These are phyloP conservation scores for Eulimnadia texana DNA, from an alignment of 1,140 invertebrate species.

Conservation along the genomic window DNA sequence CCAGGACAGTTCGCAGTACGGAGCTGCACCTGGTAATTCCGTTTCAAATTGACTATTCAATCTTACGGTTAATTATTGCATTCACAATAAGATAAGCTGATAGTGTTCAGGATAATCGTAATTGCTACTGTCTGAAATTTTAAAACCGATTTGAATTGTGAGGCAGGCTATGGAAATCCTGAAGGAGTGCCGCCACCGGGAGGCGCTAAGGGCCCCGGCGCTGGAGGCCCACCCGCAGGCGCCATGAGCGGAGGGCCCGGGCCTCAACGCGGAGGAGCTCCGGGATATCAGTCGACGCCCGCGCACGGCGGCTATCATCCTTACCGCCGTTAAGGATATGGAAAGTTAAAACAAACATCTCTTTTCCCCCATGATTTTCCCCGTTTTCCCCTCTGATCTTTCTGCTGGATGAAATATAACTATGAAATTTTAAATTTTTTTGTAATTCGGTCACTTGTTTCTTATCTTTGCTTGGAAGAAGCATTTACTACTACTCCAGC, in stretches of 20 bases:
- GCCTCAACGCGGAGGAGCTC: background rate
- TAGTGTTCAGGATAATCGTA: background rate
- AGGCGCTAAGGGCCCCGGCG: background rate
- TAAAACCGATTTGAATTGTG: background rate
- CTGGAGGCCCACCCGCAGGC: background rate
- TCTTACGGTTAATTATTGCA: background rate
- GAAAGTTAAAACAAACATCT: too few species aligned
- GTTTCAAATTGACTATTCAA: background rate
- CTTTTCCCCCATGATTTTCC: too few species aligned
- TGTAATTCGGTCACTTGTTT: too few species aligned
- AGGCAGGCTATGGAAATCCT: background rate
- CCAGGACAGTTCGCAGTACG: background rate
- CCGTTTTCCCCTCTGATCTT: too few species aligned
- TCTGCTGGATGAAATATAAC: too few species aligned
- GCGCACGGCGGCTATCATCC: background rate
- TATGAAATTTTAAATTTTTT: too few species aligned
- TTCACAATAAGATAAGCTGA: background rate
- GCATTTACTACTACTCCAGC: too few species aligned
- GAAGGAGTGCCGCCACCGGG: background rate
- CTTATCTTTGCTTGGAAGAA: too few species aligned
- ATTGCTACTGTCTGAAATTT: background rate
- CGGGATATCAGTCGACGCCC: too few species aligned
- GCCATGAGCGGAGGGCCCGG: too few species aligned
- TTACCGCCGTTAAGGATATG: too few species aligned
- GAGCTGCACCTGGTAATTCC: background rate